A percentile compares a stretch with the other conserved stretches of the same genome.
phyloP scores from a whole-genome alignment of 2,888 invertebrate genomes.

The Mesorhabditis sp. region DNA sequence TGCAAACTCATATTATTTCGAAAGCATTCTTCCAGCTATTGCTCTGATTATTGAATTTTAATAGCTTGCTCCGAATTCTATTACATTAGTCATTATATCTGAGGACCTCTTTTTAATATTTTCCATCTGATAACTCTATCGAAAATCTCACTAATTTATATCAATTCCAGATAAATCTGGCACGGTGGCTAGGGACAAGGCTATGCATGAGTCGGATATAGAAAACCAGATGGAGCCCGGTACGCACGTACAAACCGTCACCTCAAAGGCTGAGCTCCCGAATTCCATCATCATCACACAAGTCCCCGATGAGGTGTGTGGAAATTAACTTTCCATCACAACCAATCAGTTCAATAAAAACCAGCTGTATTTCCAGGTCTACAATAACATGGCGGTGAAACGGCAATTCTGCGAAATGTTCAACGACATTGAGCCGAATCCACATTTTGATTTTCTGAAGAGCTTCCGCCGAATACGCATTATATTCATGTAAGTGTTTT shows the following conservation, averaged over 20 bases:
- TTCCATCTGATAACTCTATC: too few species aligned
- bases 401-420: constrained; percentile 77
- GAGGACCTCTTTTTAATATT: too few species aligned
- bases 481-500: constrained; percentile 29
- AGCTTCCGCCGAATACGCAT: constrained; percentile 69
- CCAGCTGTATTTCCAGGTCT: constrained; percentile 32
- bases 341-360: neutral
- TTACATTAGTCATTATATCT: too few species aligned
- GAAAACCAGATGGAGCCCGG: constrained; percentile 12
- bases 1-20: too few species aligned
- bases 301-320: constrained; percentile 37
- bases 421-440: constrained; percentile 75
- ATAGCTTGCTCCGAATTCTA: too few species aligned
- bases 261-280: constrained; percentile 51
- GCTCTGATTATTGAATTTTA: too few species aligned
- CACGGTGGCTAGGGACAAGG: too few species aligned
- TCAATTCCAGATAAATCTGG: too few species aligned
- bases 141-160: too few species aligned
- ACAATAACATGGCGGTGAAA: constrained; percentile 41
- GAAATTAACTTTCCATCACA: neutral
- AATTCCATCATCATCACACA: constrained; percentile 55
- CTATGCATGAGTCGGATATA: constrained; percentile 12
- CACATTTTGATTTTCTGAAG: constrained; percentile 88
- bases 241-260: constrained; percentile 16
- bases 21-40: too few species aligned